Conservation (phyloP, 2,113 vertebrate species). For the Ascaphus truei region DNA sequence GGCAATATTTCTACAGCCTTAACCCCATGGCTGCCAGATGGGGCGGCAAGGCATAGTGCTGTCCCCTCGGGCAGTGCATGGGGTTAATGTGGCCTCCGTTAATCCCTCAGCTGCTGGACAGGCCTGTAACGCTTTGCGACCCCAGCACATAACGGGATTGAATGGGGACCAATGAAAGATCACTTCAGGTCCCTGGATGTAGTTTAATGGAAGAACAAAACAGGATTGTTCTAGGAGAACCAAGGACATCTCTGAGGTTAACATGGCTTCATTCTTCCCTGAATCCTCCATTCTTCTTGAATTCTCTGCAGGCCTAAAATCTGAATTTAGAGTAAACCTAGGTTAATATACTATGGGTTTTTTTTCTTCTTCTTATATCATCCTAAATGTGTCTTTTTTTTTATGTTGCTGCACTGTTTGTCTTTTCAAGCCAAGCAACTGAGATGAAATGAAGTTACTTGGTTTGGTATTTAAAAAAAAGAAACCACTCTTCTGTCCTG, state of each 20-base stretch:
- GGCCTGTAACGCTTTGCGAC: neutral
- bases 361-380: neutral
- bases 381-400: neutral
- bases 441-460: constrained; percentile 19
- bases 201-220: neutral
- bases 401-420: constrained; percentile 4
- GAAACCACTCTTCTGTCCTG: neutral
- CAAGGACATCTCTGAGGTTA: neutral
- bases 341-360: constrained; percentile 5
- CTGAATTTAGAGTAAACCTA: neutral
- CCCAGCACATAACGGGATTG: neutral
- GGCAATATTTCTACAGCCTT: constrained; percentile 28
- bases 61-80: too few species aligned
- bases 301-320: constrained; percentile 21
- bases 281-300: constrained; percentile 23
- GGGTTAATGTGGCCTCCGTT: neutral
- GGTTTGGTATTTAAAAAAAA: neutral
- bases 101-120: neutral
- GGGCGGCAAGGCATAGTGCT: neutral
- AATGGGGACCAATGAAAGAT: neutral
- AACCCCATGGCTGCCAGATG: neutral
- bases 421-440: neutral
- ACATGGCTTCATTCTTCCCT: neutral
- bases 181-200: neutral
- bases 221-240: neutral